Evolutionary conservation across 2,888 invertebrate genomes (phyloP).

Genomic region (Zele albiditarsus): DNA sequence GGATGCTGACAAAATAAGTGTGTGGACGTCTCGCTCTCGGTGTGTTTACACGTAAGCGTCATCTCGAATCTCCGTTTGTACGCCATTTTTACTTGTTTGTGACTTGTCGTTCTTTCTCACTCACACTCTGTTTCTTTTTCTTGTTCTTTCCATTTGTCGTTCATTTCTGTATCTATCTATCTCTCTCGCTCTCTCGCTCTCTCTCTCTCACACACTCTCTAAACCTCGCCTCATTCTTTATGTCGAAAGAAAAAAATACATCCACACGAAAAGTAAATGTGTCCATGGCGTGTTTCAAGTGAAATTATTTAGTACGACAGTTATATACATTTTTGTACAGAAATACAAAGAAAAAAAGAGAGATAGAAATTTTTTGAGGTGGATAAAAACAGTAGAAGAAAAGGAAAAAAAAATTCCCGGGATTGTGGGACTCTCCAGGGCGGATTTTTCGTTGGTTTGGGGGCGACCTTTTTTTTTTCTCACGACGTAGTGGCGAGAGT

Average conservation of each 20-base stretch:
- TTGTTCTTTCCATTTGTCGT: slow-evolving; percentile 34
- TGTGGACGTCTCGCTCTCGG: slow-evolving; percentile 25
- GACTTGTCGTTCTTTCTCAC: slow-evolving; percentile 45
- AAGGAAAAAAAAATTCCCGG: slow-evolving; percentile 21
- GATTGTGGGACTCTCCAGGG: slow-evolving; percentile 34
- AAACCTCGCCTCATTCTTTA: background rate
- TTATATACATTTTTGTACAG: background rate
- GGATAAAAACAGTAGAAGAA: slow-evolving; percentile 19
- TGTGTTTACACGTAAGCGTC: slow-evolving; percentile 36
- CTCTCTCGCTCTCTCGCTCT: no score
- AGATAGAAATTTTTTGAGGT: background rate
- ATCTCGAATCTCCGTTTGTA: slow-evolving; percentile 36
- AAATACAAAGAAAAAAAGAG: background rate
- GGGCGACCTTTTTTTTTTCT: slow-evolving; percentile 31
- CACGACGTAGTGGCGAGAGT: slow-evolving; percentile 18
- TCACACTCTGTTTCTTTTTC: slow-evolving; percentile 48
- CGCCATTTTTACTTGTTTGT: slow-evolving; percentile 43
- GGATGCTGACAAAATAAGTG: slow-evolving; percentile 43
- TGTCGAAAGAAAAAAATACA: background rate
- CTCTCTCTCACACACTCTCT: no score
- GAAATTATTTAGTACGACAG: background rate
- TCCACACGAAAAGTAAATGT: background rate
- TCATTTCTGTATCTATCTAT: background rate
- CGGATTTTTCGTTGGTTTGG: slow-evolving; percentile 29
- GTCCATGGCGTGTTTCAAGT: background rate